phyloP scores from a whole-genome alignment of 2,797 vertebrate genomes.

The Mus minutoides region DNA sequence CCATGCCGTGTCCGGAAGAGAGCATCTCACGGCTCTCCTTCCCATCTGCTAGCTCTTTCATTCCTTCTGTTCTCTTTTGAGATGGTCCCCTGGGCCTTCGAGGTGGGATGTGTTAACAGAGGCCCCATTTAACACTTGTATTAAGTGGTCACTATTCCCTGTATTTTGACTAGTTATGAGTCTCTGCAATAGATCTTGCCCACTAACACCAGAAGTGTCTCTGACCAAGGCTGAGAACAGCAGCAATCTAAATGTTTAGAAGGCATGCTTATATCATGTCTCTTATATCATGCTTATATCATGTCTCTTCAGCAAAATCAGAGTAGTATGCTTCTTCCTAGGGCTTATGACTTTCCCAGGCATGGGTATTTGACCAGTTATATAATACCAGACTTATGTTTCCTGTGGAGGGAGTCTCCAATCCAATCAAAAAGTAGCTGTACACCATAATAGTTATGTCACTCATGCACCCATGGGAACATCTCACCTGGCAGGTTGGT shows the following conservation, averaged over 20 bases:
- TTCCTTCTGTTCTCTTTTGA: neutral
- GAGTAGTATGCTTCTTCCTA: neutral
- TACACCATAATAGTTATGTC: neutral
- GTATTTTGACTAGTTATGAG: neutral
- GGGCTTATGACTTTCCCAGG: neutral
- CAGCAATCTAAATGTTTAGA: neutral
- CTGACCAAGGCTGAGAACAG: neutral
- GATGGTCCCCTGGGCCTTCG: neutral
- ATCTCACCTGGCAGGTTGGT: neutral
- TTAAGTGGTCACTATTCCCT: neutral
- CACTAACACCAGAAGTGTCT: neutral
- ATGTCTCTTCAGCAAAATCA: neutral
- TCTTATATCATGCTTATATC: neutral
- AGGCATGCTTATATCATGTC: neutral
- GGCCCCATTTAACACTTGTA: neutral
- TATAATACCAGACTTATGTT: neutral
- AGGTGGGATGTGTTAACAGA: neutral
- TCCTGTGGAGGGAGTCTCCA: neutral
- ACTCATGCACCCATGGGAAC: neutral
- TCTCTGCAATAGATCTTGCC: neutral
- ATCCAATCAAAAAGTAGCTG: neutral
- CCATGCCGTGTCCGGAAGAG: neutral
- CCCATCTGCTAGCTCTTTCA: neutral
- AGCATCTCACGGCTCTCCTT: neutral
- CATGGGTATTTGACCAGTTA: neutral